Evolutionary conservation across 2,888 invertebrate species (phyloP).

Genomic region (Drosophila merina): DNA sequence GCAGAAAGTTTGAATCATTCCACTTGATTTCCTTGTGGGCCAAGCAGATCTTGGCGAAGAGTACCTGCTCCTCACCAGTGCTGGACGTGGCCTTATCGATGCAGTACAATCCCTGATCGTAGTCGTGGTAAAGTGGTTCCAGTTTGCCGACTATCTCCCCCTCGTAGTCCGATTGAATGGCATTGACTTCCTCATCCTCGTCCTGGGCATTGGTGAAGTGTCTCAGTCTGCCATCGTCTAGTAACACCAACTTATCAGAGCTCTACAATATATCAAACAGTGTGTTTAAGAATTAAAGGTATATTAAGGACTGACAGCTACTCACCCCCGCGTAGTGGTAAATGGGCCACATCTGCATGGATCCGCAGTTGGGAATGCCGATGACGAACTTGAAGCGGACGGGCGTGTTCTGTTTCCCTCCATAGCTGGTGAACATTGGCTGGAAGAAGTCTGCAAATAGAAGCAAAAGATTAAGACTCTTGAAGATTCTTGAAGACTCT

Average conservation of each 20-base stretch:
- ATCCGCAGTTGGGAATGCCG: conserved; percentile 89
- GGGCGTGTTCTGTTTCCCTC: conserved; percentile 86
- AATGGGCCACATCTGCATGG: conserved; percentile 88
- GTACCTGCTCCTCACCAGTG: conserved; percentile 84
- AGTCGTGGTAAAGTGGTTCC: conserved; percentile 88
- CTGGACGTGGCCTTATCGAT: conserved; percentile 87
- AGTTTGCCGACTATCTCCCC: conserved; percentile 83
- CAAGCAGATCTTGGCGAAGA: conserved; percentile 90
- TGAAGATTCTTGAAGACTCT: conserved; percentile 21
- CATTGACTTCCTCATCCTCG: conserved; percentile 61
- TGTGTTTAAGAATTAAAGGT: conserved; percentile 1
- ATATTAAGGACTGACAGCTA: background rate
- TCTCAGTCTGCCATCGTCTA: conserved; percentile 89
- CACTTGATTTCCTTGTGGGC: conserved; percentile 89
- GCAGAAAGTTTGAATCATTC: conserved; percentile 89
- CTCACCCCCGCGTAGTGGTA: conserved; percentile 85
- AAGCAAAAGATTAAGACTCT: conserved; percentile 11
- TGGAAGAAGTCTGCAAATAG: conserved; percentile 81
- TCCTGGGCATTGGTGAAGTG: conserved; percentile 88
- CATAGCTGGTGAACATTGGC: conserved; percentile 88
- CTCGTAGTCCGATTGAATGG: conserved; percentile 81
- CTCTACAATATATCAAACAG: conserved; percentile 79
- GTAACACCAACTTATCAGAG: conserved; percentile 85
- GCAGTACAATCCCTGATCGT: conserved; percentile 91
- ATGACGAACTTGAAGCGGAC: conserved; percentile 86